A percentile compares a stretch with the other conserved stretches of the same genome.
These are phyloP conservation scores for Formica aserva DNA, from an alignment of 2,888 invertebrate species.

Conservation along the genomic window DNA sequence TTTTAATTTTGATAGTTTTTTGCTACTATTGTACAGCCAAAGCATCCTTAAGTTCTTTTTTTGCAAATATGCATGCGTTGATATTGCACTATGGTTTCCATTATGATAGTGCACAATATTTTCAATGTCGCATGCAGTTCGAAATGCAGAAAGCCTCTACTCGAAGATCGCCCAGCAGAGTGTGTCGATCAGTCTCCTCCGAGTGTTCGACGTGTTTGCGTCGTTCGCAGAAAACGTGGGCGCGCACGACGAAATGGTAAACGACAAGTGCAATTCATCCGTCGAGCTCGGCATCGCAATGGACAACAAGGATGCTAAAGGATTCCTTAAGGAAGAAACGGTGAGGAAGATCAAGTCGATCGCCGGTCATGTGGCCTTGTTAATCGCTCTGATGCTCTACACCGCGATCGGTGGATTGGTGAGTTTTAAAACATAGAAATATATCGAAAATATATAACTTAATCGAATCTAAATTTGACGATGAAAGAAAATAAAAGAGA, in stretches of 20 bases:
- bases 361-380: slow-evolving; percentile 91
- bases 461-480: not conserved
- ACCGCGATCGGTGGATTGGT: slow-evolving; percentile 93
- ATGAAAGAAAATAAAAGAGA: not conserved
- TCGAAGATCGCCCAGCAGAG: slow-evolving; percentile 7
- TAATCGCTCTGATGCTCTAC: slow-evolving; percentile 92
- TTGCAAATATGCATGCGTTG: not conserved
- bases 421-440: slow-evolving; percentile 82
- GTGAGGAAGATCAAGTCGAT: slow-evolving; percentile 88
- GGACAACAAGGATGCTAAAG: not conserved
- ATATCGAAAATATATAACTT: not conserved
- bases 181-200: slow-evolving; percentile 60
- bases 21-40: too few species aligned
- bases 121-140: not conserved
- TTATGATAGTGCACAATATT: not conserved
- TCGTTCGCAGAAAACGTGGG: slow-evolving; percentile 13
- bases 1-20: too few species aligned
- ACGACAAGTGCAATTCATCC: slow-evolving; percentile 44
- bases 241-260: slow-evolving; percentile 43
- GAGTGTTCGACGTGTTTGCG: slow-evolving; percentile 51
- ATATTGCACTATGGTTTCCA: not conserved
- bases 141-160: slow-evolving; percentile 1
- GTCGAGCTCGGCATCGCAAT: not conserved
- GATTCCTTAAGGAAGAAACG: slow-evolving; percentile 40
- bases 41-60: not conserved